phyloP scores from a whole-genome alignment of 2,888 invertebrate genomes.

The Alsophila aescularia region DNA sequence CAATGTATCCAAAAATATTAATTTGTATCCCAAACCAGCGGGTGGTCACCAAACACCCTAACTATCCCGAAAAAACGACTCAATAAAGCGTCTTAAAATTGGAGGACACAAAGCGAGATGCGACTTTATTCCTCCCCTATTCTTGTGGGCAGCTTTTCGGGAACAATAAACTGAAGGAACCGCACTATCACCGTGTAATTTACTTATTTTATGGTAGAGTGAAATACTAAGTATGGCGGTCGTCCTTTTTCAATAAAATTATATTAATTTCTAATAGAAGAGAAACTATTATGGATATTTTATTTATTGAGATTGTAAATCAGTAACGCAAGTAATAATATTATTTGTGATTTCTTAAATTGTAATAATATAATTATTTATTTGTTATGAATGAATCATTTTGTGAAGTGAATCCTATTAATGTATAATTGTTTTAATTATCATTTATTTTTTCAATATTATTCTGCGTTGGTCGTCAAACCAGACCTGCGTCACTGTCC shows the following conservation, averaged over 20 bases:
- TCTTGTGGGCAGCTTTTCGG: slow-evolving; percentile 30
- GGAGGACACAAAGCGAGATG: slow-evolving; percentile 29
- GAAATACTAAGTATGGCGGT: not conserved
- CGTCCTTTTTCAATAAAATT: not conserved
- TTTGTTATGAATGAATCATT: no score
- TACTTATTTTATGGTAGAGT: slow-evolving; percentile 12
- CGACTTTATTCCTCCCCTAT: slow-evolving; percentile 34
- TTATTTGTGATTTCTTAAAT: no score
- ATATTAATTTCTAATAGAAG: no score
- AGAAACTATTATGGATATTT: no score
- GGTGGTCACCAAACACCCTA: slow-evolving; percentile 11
- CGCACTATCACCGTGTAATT: slow-evolving; percentile 31
- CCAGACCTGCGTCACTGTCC: no score
- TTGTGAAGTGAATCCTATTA: no score
- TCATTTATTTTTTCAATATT: no score
- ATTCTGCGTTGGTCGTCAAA: no score
- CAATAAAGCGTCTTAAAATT: slow-evolving; percentile 30
- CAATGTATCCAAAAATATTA: not conserved
- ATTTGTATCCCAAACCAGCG: not conserved
- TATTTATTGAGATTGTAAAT: no score
- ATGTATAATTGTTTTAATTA: no score
- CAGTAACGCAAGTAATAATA: no score
- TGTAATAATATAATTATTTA: no score
- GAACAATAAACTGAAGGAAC: slow-evolving; percentile 30
- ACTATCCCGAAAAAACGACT: slow-evolving; percentile 21